Conservation (phyloP, 2,113 vertebrate genomes). For the Chaetops frenatus region DNA sequence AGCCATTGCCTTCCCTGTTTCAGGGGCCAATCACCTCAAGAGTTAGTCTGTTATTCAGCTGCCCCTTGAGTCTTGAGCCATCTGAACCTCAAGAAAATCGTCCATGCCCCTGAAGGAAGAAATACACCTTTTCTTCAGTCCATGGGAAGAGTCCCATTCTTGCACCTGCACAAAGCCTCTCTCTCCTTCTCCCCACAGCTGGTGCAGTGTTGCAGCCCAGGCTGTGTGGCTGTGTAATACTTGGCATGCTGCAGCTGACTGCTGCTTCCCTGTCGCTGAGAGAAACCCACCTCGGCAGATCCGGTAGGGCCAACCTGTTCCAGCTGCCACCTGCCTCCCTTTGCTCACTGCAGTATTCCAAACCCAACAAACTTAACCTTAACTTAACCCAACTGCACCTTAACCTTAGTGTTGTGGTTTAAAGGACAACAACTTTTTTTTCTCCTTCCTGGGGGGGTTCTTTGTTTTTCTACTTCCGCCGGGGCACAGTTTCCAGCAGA, state of each 20-base stretch:
- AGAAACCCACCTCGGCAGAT: not conserved
- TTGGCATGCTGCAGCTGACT: fast-evolving
- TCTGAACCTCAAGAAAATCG: not conserved
- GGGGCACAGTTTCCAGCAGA: too few relatives aligned
- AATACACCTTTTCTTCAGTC: not conserved
- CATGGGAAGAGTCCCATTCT: not conserved
- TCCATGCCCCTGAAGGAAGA: not conserved
- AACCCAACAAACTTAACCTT: not conserved
- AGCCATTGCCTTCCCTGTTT: not conserved
- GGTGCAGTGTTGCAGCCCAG: not conserved
- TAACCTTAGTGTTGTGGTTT: too few relatives aligned
- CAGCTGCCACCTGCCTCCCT: not conserved
- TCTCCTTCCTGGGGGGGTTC: too few relatives aligned
- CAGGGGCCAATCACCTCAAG: not conserved
- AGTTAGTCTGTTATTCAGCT: not conserved
- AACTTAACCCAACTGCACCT: too few relatives aligned
- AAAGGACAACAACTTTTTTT: too few relatives aligned
- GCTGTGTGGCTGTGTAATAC: not conserved
- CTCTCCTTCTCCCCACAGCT: not conserved
- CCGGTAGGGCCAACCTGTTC: not conserved
- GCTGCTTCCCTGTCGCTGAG: not conserved
- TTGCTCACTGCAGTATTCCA: not conserved
- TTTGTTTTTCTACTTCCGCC: too few relatives aligned
- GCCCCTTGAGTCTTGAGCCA: not conserved
- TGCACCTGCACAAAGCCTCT: not conserved